These are phyloP conservation scores for Nautilus pompilius DNA, from an alignment of 1,140 invertebrate species.

Conservation along the genomic window DNA sequence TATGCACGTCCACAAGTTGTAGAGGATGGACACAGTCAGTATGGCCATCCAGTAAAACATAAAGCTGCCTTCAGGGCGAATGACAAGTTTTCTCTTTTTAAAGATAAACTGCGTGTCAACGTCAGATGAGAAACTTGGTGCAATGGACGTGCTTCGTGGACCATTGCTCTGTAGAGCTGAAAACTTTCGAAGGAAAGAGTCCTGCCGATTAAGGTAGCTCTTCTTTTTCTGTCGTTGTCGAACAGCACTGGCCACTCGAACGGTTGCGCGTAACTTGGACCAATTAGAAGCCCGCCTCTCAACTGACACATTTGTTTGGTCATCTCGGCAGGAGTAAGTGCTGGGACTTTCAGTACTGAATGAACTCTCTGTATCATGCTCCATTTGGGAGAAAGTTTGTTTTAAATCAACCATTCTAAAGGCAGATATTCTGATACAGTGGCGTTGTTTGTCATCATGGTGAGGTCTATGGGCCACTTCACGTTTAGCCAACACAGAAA, in stretches of 20 bases:
- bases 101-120: constrained; percentile 55
- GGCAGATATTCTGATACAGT: too few relatives aligned
- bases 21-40: constrained; percentile 83
- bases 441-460: too few relatives aligned
- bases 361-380: too few relatives aligned
- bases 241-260: constrained; percentile 87
- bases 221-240: constrained; percentile 63
- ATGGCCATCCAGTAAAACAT: constrained; percentile 94
- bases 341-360: too few relatives aligned
- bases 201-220: constrained; percentile 83
- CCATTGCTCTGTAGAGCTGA: constrained; percentile 72
- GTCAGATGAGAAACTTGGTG: constrained; percentile 13
- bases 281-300: constrained; percentile 57
- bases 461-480: too few relatives aligned
- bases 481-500: too few relatives aligned
- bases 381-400: too few relatives aligned
- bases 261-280: constrained; percentile 90
- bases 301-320: not conserved
- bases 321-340: not conserved
- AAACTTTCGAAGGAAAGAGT: constrained; percentile 91
- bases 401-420: too few relatives aligned
- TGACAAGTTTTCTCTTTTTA: constrained; percentile 59
- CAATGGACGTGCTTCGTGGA: constrained; percentile 9
- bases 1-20: constrained; percentile 94
- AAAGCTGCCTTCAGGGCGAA: constrained; percentile 92